A percentile compares a stretch with the other conserved stretches of the same genome.
Conservation (phyloP, 2,797 vertebrate species). For the Notolabrus celidotus region DNA sequence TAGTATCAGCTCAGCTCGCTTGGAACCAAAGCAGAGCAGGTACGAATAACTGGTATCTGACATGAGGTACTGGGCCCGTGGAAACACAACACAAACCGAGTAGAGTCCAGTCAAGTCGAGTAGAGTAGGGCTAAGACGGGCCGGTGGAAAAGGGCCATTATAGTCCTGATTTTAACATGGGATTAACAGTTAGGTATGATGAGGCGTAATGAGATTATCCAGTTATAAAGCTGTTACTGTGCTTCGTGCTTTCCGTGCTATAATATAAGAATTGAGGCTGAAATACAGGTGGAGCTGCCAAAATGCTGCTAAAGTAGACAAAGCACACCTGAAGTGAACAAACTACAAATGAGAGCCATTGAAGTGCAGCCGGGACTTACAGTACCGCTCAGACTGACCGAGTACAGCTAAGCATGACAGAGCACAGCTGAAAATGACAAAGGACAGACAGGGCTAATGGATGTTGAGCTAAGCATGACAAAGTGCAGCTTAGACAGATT, state of each 20-base stretch:
- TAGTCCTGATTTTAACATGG: no score
- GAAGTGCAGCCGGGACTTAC: neutral
- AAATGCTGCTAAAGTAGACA: neutral
- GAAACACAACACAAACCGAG: no score
- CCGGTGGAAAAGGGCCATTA: no score
- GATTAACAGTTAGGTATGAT: no score
- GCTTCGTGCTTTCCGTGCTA: neutral
- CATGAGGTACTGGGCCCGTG: no score
- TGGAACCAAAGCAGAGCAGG: no score
- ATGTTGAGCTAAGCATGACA: slow-evolving; percentile 26
- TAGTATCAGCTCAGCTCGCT: no score
- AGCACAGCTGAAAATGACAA: slow-evolving; percentile 24
- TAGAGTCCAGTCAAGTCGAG: no score
- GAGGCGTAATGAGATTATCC: no score
- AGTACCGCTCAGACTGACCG: neutral
- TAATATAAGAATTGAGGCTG: neutral
- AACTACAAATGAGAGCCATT: neutral
- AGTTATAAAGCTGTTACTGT: no score
- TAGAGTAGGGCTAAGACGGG: no score
- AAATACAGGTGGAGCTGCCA: neutral
- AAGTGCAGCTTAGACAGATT: slow-evolving; percentile 31
- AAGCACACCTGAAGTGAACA: neutral
- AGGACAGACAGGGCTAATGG: slow-evolving; percentile 9
- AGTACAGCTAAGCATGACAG: slow-evolving; percentile 8
- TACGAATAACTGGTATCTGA: no score